Evolutionary conservation across 1,140 invertebrate species (phyloP).

Genomic region (Pogonognathellus flavescens): DNA sequence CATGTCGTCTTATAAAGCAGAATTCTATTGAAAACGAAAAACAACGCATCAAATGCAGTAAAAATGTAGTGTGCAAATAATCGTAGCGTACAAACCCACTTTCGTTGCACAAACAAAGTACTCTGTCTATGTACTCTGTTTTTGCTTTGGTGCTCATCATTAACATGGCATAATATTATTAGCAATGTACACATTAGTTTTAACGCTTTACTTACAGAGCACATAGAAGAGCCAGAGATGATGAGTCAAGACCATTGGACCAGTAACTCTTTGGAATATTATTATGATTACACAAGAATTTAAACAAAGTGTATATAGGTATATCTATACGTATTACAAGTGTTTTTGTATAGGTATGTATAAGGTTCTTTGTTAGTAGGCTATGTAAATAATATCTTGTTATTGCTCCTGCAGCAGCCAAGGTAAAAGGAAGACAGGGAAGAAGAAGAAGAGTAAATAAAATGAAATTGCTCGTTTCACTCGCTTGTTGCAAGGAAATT

Average conservation of each 20-base stretch:
- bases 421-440: not conserved
- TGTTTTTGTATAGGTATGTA: too few relatives aligned
- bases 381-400: constrained; percentile 31
- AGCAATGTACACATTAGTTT: constrained; percentile 20
- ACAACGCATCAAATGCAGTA: too few relatives aligned
- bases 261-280: too few relatives aligned
- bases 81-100: too few relatives aligned
- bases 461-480: not conserved
- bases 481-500: constrained; percentile 18
- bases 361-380: not conserved
- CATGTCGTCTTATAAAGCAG: not conserved
- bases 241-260: not conserved
- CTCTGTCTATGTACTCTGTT: too few relatives aligned
- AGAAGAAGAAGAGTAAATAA: constrained; percentile 22
- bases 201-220: not conserved
- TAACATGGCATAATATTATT: constrained; percentile 4
- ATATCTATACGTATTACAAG: too few relatives aligned
- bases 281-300: too few relatives aligned
- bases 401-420: not conserved
- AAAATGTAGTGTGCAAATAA: too few relatives aligned
- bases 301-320: too few relatives aligned
- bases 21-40: too few relatives aligned
- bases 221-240: constrained; percentile 3
- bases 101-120: too few relatives aligned
- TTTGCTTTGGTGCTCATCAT: not conserved